Evolutionary conservation across 2,888 invertebrate genomes (phyloP), one percentile per base, ranked within the genome.

Genomic region (Caenorhabditis panamensis): DNA sequence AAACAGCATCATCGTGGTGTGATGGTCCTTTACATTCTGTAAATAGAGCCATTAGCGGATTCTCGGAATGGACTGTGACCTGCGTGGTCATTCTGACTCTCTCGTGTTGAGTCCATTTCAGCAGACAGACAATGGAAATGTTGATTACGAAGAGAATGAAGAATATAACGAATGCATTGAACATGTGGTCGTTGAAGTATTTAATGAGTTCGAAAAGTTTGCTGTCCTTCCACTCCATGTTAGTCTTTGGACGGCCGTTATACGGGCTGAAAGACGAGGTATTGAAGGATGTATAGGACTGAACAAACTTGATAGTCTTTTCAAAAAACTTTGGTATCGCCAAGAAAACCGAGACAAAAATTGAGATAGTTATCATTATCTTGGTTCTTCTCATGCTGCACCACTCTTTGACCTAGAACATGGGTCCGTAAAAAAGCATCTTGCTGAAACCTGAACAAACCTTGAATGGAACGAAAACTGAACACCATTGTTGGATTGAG

Each of bases 401-500:
- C 37, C 44, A 49, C 0, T 8, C 13, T 37, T 18, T 72, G 37
- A 58, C 72, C 71, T 71, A 24, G 54, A 71, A 54, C 4, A 8
- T 8, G 18, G 8, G n/a, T 1, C 18, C 1, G 3, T 44, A 16
- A 0, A n/a, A 4, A 28, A 0, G n/a, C 13, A 41, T 41, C n/a
- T n/a, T n/a, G n/a, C n/a, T n/a, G n/a, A n/a, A n/a, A 5, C 16
- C 11, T 54, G 18, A 6, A 2, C 24, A 3, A 56, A 71, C 71
- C 72, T 72, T 24, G 36, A 63, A 37, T 0, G 72, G 72, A 11
- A 63, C 16, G 16, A 72, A 72, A 2, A 72, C 72, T 2, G 72
- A 47, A n/a, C 63, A 26, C 72, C 72, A 72, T 37, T 72, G 63
- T 49, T 72, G 72, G 20, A 58, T n/a, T 4, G 72, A 63, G n/a